Evolutionary conservation across 2,888 invertebrate species (phyloP).

Genomic region (Ochropleura leucogaster): DNA sequence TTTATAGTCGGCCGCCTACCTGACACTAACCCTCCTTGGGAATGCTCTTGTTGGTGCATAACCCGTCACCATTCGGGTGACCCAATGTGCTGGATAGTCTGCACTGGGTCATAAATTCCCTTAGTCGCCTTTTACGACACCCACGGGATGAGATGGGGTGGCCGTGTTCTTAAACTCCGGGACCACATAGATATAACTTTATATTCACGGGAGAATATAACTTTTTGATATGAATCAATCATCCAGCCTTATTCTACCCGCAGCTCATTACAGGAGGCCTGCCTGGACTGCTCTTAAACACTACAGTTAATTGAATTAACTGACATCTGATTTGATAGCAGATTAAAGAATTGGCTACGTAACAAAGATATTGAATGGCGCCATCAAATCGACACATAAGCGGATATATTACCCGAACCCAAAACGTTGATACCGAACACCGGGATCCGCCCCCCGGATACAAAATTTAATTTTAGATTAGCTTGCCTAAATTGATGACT

Average conservation of each 20-base stretch:
- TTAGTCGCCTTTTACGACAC: no score
- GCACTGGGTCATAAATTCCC: no score
- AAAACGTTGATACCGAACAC: constrained; percentile 4
- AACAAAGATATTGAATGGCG: constrained; percentile 3
- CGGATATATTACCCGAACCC: neutral
- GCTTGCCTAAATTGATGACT: neutral
- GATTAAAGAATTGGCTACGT: neutral
- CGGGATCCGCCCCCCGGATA: constrained; percentile 27
- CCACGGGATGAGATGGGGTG: no score
- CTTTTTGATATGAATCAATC: no score
- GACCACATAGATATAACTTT: no score
- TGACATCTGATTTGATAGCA: neutral
- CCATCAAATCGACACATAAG: neutral
- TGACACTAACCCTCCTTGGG: no score
- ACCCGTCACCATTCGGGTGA: no score
- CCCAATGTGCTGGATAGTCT: no score
- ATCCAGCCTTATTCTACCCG: neutral
- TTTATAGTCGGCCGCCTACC: no score
- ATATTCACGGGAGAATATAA: no score
- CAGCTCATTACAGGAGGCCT: neutral
- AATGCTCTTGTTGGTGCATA: no score
- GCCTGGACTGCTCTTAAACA: neutral
- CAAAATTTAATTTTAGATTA: neutral
- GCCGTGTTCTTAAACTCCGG: no score
- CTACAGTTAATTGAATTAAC: neutral